A percentile compares a stretch with the other conserved stretches of the same genome.
Conservation (phyloP, 2,888 invertebrate genomes). For the Rhingia campestris region DNA sequence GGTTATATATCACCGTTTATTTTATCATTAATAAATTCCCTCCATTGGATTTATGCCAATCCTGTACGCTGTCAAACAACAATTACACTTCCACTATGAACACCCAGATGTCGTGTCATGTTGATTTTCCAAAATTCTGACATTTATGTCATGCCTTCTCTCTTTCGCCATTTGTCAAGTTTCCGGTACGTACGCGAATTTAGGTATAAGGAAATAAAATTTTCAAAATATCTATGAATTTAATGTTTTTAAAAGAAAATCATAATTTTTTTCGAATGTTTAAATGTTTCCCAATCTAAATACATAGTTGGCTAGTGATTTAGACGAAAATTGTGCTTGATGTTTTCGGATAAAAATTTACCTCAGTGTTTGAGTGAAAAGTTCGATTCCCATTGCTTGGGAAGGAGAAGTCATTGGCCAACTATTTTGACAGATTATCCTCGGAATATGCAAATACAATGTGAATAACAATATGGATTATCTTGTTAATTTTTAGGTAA, state of each 20-base stretch:
- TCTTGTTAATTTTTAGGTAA: constrained; percentile 75
- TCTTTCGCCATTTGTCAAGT: constrained; percentile 83
- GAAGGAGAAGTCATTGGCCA: constrained; percentile 32
- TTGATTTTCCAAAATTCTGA: constrained; percentile 41
- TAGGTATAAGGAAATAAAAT: constrained; percentile 73
- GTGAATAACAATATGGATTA: background rate
- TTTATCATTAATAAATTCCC: no score
- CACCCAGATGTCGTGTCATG: constrained; percentile 25
- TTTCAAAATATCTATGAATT: constrained; percentile 38
- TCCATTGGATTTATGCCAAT: background rate
- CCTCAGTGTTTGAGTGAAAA: constrained; percentile 27
- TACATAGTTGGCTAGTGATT: constrained; percentile 70
- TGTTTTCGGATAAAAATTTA: constrained; percentile 77
- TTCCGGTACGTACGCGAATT: constrained; percentile 82
- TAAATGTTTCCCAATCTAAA: constrained; percentile 43
- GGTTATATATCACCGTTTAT: no score
- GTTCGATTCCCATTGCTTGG: constrained; percentile 20
- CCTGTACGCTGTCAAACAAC: background rate
- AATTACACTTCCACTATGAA: background rate
- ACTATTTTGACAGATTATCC: constrained; percentile 9
- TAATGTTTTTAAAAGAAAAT: constrained; percentile 63
- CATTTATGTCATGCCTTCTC: constrained; percentile 77
- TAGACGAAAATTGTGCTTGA: constrained; percentile 71
- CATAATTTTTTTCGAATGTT: constrained; percentile 30
- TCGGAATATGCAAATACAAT: background rate